Evolutionary conservation across 2,797 vertebrate species (phyloP).

Genomic region (Propithecus perrieri): DNA sequence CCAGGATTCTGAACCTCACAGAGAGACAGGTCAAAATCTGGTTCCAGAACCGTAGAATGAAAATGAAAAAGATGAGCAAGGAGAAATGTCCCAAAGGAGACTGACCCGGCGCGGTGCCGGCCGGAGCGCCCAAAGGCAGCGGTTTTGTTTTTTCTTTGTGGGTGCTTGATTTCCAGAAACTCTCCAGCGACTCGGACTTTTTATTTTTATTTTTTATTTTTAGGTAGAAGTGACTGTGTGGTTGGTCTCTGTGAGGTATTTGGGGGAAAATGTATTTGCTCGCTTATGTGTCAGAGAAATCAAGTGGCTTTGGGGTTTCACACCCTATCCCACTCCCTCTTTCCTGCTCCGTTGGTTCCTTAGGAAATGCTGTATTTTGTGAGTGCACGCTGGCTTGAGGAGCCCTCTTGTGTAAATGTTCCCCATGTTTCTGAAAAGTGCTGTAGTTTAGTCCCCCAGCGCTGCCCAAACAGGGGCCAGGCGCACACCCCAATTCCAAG

Average conservation of each 20-base stretch:
- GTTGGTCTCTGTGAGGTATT: constrained; percentile 84
- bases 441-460: constrained; percentile 80
- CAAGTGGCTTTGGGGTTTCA: constrained; percentile 74
- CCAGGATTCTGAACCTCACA: constrained; percentile 97
- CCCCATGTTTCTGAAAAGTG: constrained; percentile 82
- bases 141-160: constrained; percentile 10
- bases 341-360: constrained; percentile 69
- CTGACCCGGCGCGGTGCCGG: constrained; percentile 76
- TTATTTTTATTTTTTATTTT: background rate
- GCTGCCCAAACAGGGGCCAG: constrained; percentile 77
- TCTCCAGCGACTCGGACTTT: constrained; percentile 59
- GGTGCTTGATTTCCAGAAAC: constrained; percentile 76
- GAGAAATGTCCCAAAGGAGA: constrained; percentile 93
- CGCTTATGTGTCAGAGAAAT: constrained; percentile 79
- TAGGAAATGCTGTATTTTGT: constrained; percentile 81
- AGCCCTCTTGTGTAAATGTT: constrained; percentile 81
- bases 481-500: constrained; percentile 57
- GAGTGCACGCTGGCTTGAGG: constrained; percentile 84
- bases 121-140: constrained; percentile 22
- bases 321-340: background rate
- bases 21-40: constrained; percentile 99
- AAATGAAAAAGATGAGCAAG: constrained; percentile 99
- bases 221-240: constrained; percentile 83
- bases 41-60: constrained; percentile 99
- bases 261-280: constrained; percentile 82